Percentiles rank a stretch among this genome's conserved stretches.
Evolutionary conservation across 2,113 vertebrate genomes (phyloP).

Genomic region (Phycodurus eques): DNA sequence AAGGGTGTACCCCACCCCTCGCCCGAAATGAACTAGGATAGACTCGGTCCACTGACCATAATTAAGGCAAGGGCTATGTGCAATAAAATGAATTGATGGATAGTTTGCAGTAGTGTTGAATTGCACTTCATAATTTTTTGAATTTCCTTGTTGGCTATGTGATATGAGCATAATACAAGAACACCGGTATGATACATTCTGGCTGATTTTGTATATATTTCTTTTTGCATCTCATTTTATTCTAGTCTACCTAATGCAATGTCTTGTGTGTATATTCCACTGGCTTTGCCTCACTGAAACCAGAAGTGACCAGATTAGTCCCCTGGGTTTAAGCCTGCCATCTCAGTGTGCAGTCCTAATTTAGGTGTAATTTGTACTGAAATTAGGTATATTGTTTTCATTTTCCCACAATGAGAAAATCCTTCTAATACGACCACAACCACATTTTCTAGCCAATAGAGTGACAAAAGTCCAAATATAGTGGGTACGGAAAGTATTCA

Average conservation of each 20-base stretch:
- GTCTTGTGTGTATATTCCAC: conserved; percentile 8
- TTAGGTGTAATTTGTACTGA: conserved; percentile 28
- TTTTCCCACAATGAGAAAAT: conserved; percentile 26
- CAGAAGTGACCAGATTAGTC: conserved; percentile 48
- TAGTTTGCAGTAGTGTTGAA: no score
- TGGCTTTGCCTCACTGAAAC: conserved; percentile 56
- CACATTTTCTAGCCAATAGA: conserved; percentile 49
- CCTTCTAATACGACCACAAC: conserved; percentile 41
- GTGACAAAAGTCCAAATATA: conserved; percentile 31
- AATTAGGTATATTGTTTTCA: conserved; percentile 22
- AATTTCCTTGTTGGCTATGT: no score
- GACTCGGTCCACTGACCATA: no score
- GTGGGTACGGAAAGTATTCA: no score
- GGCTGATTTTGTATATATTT: no score
- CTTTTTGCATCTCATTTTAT: background rate
- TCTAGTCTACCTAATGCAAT: background rate
- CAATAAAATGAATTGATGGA: no score
- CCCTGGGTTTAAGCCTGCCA: conserved; percentile 33
- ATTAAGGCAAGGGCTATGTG: no score
- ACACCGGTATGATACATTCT: no score
- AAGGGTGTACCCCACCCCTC: no score
- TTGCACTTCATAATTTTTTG: no score
- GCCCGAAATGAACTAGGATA: no score
- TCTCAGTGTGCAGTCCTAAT: background rate
- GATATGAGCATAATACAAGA: no score